Evolutionary conservation across 1,140 invertebrate genomes (phyloP), one percentile per base, ranked within the genome.

Genomic region (Lasioglossum baleicum): DNA sequence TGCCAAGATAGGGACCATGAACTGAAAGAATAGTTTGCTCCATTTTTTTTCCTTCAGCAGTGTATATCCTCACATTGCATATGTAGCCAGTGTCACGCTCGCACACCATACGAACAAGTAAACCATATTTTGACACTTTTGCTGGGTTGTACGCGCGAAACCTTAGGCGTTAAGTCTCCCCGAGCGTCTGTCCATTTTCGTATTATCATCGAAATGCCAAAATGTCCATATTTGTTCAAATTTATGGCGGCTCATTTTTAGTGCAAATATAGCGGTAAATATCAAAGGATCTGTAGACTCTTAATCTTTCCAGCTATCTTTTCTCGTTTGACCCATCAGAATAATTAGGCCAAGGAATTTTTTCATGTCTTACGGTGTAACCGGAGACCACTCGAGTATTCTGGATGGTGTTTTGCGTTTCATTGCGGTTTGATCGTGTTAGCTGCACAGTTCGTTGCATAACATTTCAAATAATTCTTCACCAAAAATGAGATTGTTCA

Each of bases 141-240:
- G n/a, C n/a, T n/a, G n/a, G n/a, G n/a, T n/a, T n/a, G n/a, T n/a
- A n/a, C n/a, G n/a, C n/a, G n/a, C n/a, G n/a, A n/a, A n/a, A n/a
- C n/a, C n/a, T n/a, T n/a, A 75, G 7, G 11, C 44, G 42, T 67
- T 67, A 17, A 75, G 31, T 56, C 51, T 67, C 2, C 10, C 35
- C n/a, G 64, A 60, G 22, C 10, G 4, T 17, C 17, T 20, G 26
- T 56, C 22, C 48, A 66, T 56, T 20, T 48, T 42, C 26, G 17
- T 35, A 75, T 78, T 71, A 71, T 78, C 68, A 71, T 71, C 65
- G 7, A 78, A 15, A 58, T 71, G 51, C 15, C 31, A 71, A 71
- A 71, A 78, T 70, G 40, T 44, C 10, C 13, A 51, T 31, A 76
- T 67, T 68, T 76, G 74, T 60, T 76, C 53, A 56, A 76, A 76